phyloP scores from a whole-genome alignment of 2,113 vertebrate genomes.

The Salvelinus sp. region DNA sequence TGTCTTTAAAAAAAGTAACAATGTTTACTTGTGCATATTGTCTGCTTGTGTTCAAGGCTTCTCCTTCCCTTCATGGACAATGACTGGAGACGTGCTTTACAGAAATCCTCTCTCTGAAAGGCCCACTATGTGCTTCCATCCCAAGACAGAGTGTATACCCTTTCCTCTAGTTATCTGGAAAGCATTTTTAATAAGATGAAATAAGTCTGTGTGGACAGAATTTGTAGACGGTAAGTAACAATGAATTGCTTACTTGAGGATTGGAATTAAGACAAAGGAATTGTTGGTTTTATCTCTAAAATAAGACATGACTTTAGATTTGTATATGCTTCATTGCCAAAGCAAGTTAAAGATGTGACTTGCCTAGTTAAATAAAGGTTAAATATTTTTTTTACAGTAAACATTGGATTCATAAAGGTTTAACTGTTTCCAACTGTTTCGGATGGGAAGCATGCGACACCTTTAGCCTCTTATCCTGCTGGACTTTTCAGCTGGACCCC shows the following conservation, averaged over 20 bases:
- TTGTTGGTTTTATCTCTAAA: slow-evolving; percentile 22
- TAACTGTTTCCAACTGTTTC: no score
- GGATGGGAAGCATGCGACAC: no score
- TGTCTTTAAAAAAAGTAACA: slow-evolving; percentile 34
- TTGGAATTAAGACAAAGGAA: not conserved
- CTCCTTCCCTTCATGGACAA: not conserved
- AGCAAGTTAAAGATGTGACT: no score
- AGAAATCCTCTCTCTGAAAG: slow-evolving; percentile 8
- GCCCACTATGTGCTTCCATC: not conserved
- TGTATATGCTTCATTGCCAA: not conserved
- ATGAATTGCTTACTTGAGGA: not conserved
- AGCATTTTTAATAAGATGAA: slow-evolving; percentile 12
- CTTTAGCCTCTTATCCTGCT: no score
- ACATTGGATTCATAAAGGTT: no score
- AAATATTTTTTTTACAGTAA: no score
- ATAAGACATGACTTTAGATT: slow-evolving; percentile 20
- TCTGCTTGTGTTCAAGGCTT: slow-evolving; percentile 19
- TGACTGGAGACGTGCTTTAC: not conserved
- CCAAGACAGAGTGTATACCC: not conserved
- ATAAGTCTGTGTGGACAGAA: slow-evolving; percentile 7
- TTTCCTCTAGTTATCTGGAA: slow-evolving; percentile 10
- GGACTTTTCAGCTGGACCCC: no score
- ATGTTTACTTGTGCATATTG: slow-evolving; percentile 28
- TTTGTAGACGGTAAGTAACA: slow-evolving; percentile 1
- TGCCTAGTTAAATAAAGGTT: no score